Evolutionary conservation across 2,888 invertebrate genomes (phyloP).

Genomic region (Pherbina coryleti): DNA sequence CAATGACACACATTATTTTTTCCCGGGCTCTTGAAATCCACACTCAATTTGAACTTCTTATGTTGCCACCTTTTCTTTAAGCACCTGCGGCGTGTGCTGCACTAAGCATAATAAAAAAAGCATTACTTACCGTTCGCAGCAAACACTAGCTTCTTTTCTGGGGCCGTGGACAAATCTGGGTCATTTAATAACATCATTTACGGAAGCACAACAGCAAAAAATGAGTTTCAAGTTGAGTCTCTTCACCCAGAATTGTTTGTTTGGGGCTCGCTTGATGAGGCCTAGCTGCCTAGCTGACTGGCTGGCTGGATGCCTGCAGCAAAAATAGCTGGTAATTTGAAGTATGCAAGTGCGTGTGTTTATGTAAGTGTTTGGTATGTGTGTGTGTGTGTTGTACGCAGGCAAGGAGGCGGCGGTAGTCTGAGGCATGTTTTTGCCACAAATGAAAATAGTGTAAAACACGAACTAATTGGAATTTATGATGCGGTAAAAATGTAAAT

Average conservation of each 20-base stretch:
- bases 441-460: constrained; percentile 21
- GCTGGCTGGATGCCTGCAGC: not conserved
- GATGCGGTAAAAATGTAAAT: constrained; percentile 35
- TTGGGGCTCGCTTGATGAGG: not conserved
- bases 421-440: constrained; percentile 1
- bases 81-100: not conserved
- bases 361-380: too few species aligned
- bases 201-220: constrained; percentile 1
- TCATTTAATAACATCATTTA: constrained; percentile 36
- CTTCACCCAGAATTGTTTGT: constrained; percentile 2
- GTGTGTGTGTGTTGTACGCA: not conserved
- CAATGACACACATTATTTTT: not conserved
- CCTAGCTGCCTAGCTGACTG: not conserved
- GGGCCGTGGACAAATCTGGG: constrained; percentile 24
- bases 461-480: constrained; percentile 37
- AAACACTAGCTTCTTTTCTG: not conserved
- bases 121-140: not conserved
- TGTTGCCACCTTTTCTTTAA: constrained; percentile 9
- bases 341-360: not conserved
- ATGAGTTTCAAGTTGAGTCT: constrained; percentile 18
- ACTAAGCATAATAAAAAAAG: not conserved
- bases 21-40: not conserved
- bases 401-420: not conserved
- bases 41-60: not conserved
- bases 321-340: not conserved